A percentile compares a stretch with the other conserved stretches of the same genome.
phyloP scores from a whole-genome alignment of 2,797 vertebrate species.

The Phalloptychus januarius region DNA sequence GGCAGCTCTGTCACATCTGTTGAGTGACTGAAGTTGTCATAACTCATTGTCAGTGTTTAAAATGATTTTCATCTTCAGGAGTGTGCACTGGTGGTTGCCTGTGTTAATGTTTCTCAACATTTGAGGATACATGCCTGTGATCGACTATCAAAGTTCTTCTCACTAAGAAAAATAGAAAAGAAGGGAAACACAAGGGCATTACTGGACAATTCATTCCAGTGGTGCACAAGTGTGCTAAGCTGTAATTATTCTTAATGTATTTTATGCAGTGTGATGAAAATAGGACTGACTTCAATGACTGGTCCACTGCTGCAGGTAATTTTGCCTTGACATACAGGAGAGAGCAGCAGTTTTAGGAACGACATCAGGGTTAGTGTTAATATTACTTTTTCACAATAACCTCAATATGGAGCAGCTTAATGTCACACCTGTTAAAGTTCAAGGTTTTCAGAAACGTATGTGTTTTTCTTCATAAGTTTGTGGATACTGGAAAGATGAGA shows the following conservation, averaged over 20 bases:
- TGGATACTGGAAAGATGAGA: background rate
- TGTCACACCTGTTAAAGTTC: background rate
- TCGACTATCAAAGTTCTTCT: background rate
- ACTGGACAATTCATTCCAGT: background rate
- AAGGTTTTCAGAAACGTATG: background rate
- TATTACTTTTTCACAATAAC: background rate
- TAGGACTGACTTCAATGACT: background rate
- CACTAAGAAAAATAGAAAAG: background rate
- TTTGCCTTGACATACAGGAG: background rate
- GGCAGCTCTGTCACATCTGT: conserved; percentile 59
- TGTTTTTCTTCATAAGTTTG: background rate
- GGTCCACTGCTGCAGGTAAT: background rate
- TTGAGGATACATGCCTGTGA: conserved; percentile 19
- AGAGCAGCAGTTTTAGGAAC: background rate
- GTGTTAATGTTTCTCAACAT: conserved; percentile 11
- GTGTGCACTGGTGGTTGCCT: background rate
- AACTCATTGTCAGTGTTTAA: conserved; percentile 57
- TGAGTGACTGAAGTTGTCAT: conserved; percentile 52
- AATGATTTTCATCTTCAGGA: conserved; percentile 13
- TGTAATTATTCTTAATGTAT: background rate
- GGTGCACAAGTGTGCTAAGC: background rate
- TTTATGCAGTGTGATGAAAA: background rate
- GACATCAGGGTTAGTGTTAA: background rate
- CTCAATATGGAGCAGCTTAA: background rate
- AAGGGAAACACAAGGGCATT: background rate